Percentiles rank a stretch among this genome's conserved stretches.
Conservation (phyloP, 2,113 vertebrate species). For the Camelus dromedarius region DNA sequence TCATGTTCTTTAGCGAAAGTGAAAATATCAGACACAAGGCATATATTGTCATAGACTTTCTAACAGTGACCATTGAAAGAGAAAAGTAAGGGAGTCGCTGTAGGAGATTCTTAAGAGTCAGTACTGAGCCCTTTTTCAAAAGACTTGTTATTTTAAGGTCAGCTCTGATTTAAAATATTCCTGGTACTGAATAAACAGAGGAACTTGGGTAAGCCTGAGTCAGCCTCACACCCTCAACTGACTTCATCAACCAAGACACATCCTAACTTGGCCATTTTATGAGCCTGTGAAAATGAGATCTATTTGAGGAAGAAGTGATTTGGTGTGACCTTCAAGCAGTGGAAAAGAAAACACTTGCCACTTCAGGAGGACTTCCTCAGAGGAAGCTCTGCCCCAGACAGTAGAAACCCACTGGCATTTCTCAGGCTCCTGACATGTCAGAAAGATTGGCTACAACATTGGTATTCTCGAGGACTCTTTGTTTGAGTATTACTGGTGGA, state of each 20-base stretch:
- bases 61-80: constrained; percentile 55
- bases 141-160: constrained; percentile 81
- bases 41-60: constrained; percentile 37
- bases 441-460: constrained; percentile 17
- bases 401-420: constrained; percentile 5
- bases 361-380: constrained; percentile 61
- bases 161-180: constrained; percentile 86
- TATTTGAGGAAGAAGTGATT: constrained; percentile 70
- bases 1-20: constrained; percentile 58
- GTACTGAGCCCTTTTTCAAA: constrained; percentile 70
- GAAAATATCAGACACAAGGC: neutral
- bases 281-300: constrained; percentile 70
- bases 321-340: constrained; percentile 59
- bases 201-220: constrained; percentile 85
- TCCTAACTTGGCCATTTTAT: constrained; percentile 82
- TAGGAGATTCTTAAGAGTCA: constrained; percentile 48
- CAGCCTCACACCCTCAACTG: constrained; percentile 79
- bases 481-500: neutral
- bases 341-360: constrained; percentile 62
- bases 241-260: constrained; percentile 83
- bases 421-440: constrained; percentile 57
- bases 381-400: constrained; percentile 57
- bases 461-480: constrained; percentile 7
- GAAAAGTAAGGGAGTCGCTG: neutral
- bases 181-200: constrained; percentile 85